Evolutionary conservation across 2,888 invertebrate species (phyloP).

Genomic region (Drosophila ustulata): DNA sequence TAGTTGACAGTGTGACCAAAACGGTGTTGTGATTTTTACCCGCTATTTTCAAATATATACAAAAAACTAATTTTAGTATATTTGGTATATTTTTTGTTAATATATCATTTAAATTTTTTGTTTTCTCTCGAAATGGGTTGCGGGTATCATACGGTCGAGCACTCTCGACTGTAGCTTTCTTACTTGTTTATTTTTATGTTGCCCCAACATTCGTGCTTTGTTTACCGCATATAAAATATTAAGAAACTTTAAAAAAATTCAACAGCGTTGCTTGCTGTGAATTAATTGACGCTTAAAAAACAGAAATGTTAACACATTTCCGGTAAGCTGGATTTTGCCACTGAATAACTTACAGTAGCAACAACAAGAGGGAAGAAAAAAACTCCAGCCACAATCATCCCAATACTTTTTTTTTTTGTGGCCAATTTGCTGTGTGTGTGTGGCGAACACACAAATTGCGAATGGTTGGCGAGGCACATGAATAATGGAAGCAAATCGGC

Average conservation of each 20-base stretch:
- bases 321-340: conserved; percentile 8
- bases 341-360: neutral
- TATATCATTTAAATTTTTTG: no score
- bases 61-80: no score
- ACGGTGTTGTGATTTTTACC: no score
- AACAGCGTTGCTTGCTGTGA: neutral
- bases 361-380: neutral
- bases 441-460: conserved; percentile 44
- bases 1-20: no score
- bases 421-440: conserved; percentile 38
- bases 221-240: neutral
- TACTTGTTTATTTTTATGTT: neutral
- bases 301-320: conserved; percentile 8
- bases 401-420: conserved; percentile 12
- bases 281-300: conserved; percentile 6
- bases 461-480: conserved; percentile 51
- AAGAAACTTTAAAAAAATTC: neutral
- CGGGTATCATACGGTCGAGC: no score
- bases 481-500: conserved; percentile 77
- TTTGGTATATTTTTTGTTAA: no score
- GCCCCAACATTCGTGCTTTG: neutral
- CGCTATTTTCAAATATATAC: no score
- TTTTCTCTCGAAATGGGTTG: no score
- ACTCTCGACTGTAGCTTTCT: no score
- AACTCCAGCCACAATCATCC: conserved; percentile 15